Conservation (phyloP, 2,888 invertebrate genomes). For the Papilio gigon region DNA sequence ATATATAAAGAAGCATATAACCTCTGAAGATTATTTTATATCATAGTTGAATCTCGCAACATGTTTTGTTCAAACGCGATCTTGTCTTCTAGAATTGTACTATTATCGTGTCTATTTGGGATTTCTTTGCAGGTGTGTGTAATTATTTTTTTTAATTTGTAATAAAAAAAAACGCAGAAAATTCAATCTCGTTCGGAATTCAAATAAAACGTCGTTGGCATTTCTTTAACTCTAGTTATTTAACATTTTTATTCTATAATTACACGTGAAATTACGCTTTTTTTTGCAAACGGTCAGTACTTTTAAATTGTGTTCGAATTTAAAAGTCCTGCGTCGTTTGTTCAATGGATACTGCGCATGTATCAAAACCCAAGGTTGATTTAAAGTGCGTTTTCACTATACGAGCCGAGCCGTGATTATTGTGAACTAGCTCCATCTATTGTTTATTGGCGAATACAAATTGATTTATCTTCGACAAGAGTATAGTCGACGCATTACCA, state of each 20-base stretch:
- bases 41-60: conserved; percentile 4
- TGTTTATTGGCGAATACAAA: too few relatives aligned
- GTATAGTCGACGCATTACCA: too few relatives aligned
- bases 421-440: too few relatives aligned
- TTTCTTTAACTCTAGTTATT: too few relatives aligned
- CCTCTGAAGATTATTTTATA: neutral
- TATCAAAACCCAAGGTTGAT: neutral
- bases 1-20: conserved; percentile 12
- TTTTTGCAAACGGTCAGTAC: too few relatives aligned
- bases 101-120: conserved; percentile 2
- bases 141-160: neutral
- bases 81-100: neutral
- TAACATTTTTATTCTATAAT: too few relatives aligned
- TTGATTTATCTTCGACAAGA: too few relatives aligned
- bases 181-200: too few relatives aligned
- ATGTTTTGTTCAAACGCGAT: neutral
- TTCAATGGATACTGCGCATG: conserved; percentile 24
- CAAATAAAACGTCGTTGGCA: too few relatives aligned
- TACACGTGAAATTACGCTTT: too few relatives aligned
- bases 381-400: neutral
- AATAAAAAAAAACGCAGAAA: too few relatives aligned
- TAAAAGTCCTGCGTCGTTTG: neutral
- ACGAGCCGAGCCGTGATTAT: too few relatives aligned
- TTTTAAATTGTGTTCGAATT: neutral
- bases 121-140: conserved; percentile 31